phyloP scores from a whole-genome alignment of 2,888 invertebrate species.

The Caenorhabditis doughertyi region DNA sequence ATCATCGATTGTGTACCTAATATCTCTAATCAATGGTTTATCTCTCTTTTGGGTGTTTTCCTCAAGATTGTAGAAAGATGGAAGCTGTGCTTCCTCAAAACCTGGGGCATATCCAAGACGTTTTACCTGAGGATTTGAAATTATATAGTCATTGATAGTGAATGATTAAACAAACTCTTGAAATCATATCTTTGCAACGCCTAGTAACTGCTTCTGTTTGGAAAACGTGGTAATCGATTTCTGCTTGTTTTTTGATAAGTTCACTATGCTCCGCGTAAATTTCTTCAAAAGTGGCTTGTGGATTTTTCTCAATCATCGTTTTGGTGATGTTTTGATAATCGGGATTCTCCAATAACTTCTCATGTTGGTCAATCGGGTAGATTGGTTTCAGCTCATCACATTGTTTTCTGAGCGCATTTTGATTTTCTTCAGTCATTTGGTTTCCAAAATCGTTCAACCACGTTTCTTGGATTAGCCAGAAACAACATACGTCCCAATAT shows the following conservation, averaged over 20 bases:
- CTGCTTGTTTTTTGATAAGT: conserved; percentile 34
- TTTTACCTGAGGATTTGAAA: conserved; percentile 37
- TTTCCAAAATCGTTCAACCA: conserved; percentile 61
- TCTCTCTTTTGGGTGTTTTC: conserved; percentile 4
- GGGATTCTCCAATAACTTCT: conserved; percentile 41
- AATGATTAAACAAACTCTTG: conserved; percentile 39
- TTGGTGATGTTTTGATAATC: conserved; percentile 34
- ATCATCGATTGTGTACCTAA: conserved; percentile 40
- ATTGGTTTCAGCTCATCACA: conserved; percentile 28
- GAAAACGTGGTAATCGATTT: conserved; percentile 41
- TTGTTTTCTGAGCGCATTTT: conserved; percentile 9
- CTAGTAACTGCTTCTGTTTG: conserved; percentile 13
- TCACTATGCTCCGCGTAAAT: conserved; percentile 44
- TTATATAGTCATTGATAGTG: no score
- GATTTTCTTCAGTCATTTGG: conserved; percentile 50
- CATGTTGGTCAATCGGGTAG: conserved; percentile 50
- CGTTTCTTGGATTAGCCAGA: conserved; percentile 51
- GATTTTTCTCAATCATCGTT: conserved; percentile 11
- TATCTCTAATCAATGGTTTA: conserved; percentile 30
- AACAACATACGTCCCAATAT: conserved; percentile 48
- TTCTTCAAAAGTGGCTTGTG: conserved; percentile 26
- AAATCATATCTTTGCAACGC: conserved; percentile 36
- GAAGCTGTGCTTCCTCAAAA: conserved; percentile 44
- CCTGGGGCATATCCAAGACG: conserved; percentile 58
- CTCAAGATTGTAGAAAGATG: conserved; percentile 21